Evolutionary conservation across 92 coral and sea anemone genomes (phyloP).

Genomic region (Virgularia gustaviana): DNA sequence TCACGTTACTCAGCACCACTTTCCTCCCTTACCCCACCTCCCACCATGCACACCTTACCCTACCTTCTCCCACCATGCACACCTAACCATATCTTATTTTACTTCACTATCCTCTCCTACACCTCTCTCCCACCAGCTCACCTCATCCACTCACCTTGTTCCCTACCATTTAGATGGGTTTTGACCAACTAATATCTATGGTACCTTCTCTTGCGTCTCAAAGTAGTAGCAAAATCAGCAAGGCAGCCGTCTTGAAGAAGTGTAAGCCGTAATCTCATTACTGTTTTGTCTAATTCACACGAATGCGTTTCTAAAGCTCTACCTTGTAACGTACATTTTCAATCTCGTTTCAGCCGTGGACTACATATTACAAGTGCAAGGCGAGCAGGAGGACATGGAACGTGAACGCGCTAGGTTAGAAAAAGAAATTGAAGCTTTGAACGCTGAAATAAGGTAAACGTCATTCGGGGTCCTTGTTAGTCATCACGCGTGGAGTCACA

Average conservation of each 20-base stretch:
- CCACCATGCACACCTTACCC: no score
- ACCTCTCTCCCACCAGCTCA: no score
- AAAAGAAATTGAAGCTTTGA: conserved; percentile 71
- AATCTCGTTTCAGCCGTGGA: conserved; percentile 66
- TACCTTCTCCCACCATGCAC: no score
- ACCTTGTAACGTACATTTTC: not conserved
- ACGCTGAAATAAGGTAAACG: conserved; percentile 72
- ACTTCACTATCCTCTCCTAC: no score
- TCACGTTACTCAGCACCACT: no score
- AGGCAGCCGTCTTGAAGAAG: conserved; percentile 87
- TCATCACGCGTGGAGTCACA: no score
- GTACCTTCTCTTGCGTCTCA: conserved; percentile 89
- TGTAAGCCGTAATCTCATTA: conserved; percentile 47
- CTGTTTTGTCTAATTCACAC: not conserved
- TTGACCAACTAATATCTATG: conserved; percentile 78
- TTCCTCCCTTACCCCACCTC: no score
- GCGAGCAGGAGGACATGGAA: conserved; percentile 63
- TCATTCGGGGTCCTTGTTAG: no score
- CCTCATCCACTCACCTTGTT: no score
- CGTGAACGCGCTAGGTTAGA: conserved; percentile 71
- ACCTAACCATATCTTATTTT: not conserved
- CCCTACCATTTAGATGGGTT: conserved; percentile 84
- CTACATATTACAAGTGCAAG: conserved; percentile 77
- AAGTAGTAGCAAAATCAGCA: conserved; percentile 83
- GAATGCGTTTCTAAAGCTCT: not conserved